Base-by-base conservation (phyloP, 2,113 vertebrate genomes). In the Hiodon alosoides region DNA sequence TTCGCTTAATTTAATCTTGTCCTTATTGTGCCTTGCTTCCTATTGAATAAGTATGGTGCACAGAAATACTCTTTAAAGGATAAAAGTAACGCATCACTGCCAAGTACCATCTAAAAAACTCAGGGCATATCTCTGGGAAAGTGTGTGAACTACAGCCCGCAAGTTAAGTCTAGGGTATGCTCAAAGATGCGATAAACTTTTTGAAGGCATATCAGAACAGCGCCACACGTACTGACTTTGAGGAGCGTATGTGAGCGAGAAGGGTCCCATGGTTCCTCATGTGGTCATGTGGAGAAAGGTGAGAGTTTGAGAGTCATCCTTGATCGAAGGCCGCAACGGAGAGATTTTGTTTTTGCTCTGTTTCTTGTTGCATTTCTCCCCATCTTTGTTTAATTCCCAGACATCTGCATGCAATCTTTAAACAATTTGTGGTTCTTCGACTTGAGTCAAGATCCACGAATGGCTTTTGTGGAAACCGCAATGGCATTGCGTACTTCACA, bases 271-370 rank as follows among this genome's bases (percentile, higher is more conserved):
- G 16, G 11, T 75, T 72, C 60, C n/a, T 60, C 31, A 31, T 31
- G 31, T 31, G 31, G 31, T 31, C 17, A 11, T 17, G 9, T 31
- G 31, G 13, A 71, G 46, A 64, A 73, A 53, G 0, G 2, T 2
- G 6, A 6, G 3, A 13, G 10, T 78, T 79, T 78, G 74, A 83
- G n/a, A n/a, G 73, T 51, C 66, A n/a, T 71, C 71, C 62, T 74
- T 74, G 64, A 74, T 66, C 46, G 67, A 57, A 70, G 10, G 55
- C 50, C 53, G 54, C 64, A 52, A 59, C 66, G 64, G 47, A 65
- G 16, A 54, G 55, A 10, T 71, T 61, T 47, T n/a, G 10, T 46
- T 64, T 72, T 78, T 78, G 67, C 65, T 17, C 71, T 71, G 31
- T 77, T 54, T 51, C n/a, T 76, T 71, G 67, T 77, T 71, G 61